Percentiles rank a stretch among this genome's conserved stretches.
phyloP scores from a whole-genome alignment of 2,113 vertebrate species.

The Herpetotheres cachinnans region DNA sequence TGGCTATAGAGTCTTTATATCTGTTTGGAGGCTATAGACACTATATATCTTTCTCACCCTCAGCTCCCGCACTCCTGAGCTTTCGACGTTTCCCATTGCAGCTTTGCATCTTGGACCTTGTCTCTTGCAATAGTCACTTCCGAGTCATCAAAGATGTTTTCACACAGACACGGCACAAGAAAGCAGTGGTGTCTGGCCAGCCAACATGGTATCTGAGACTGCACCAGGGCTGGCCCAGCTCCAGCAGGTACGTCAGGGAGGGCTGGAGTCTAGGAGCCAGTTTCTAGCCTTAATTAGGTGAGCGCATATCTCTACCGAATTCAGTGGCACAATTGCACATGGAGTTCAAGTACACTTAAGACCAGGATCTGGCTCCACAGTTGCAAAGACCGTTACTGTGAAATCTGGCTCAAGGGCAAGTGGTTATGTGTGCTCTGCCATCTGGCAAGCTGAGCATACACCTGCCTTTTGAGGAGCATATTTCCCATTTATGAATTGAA shows the following conservation, averaged over 20 bases:
- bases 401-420: background rate
- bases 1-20: background rate
- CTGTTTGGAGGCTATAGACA: background rate
- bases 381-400: background rate
- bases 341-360: background rate
- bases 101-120: background rate
- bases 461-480: background rate
- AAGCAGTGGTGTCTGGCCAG: background rate
- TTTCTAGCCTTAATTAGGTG: background rate
- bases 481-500: background rate
- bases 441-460: background rate
- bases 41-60: background rate
- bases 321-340: background rate
- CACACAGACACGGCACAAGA: background rate
- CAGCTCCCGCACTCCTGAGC: accelerated
- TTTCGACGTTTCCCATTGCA: background rate
- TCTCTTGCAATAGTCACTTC: background rate
- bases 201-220: background rate
- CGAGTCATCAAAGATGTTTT: background rate
- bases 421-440: background rate
- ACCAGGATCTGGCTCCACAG: background rate
- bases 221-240: background rate
- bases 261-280: background rate
- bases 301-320: background rate
- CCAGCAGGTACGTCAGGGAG: background rate